These are phyloP conservation scores for Andinoacara biseriatus DNA, from an alignment of 2,113 vertebrate genomes.

Conservation along the genomic window DNA sequence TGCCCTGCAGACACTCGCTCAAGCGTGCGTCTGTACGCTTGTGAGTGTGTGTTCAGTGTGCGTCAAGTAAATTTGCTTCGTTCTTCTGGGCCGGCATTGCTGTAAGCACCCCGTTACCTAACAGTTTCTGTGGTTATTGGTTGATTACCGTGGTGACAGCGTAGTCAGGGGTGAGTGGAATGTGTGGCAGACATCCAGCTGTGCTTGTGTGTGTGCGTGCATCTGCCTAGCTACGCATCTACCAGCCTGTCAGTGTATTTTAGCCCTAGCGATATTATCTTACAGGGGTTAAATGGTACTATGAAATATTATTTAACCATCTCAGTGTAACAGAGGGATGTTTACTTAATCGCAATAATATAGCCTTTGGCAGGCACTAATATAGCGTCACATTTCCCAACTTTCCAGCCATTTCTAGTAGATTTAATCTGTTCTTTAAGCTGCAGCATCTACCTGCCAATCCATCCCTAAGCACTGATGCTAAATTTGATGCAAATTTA, in stretches of 20 bases:
- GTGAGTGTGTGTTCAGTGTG: constrained; percentile 45
- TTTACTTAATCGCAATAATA: neutral
- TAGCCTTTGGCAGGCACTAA: neutral
- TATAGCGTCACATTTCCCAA: neutral
- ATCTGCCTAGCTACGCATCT: constrained; percentile 46
- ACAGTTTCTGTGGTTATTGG: constrained; percentile 78
- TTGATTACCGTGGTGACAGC: constrained; percentile 76
- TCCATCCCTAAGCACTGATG: neutral
- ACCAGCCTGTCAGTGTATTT: constrained; percentile 40
- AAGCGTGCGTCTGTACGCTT: constrained; percentile 30
- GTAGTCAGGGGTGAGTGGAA: constrained; percentile 75
- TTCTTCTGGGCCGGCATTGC: constrained; percentile 60
- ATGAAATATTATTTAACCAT: constrained; percentile 5
- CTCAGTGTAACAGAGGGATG: neutral
- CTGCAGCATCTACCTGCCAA: too few species aligned
- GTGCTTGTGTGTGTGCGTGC: constrained; percentile 38
- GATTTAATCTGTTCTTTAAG: neutral
- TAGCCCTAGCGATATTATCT: constrained; percentile 34
- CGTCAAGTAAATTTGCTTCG: constrained; percentile 73
- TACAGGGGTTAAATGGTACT: constrained; percentile 13
- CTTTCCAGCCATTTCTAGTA: neutral
- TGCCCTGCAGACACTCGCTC: constrained; percentile 43
- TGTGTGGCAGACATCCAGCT: constrained; percentile 75
- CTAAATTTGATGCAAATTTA: neutral
- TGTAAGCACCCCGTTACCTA: constrained; percentile 68